Base-by-base conservation (phyloP, 1,140 invertebrate species). In the Eriosoma lanigerum region DNA sequence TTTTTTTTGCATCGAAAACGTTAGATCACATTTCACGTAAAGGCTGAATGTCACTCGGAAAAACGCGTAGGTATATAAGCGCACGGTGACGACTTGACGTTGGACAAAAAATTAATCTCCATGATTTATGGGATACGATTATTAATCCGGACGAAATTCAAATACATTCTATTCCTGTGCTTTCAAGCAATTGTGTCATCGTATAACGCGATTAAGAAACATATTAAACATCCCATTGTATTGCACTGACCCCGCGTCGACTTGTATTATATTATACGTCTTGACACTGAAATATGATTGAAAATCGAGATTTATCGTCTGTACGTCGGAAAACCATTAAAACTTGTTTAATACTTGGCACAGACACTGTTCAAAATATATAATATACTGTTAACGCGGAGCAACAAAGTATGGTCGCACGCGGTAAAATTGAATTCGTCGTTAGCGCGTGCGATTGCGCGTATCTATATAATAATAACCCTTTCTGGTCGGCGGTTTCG, bases 291-390 rank as follows among this genome's bases (percentile, higher is more conserved):
- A 68, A 38, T 44, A 76, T 76, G 54, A 76, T 76, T 58, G 73
- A 76, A 76, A 76, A 60, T n/a, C 10, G 73, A 76, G 73, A 48
- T 76, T 76, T 76, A 76, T 76, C 54, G 26, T 0, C 1, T 44
- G 24, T 1, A 21, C 26, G n/a, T 44, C 54, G 32, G 56, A 46
- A 76, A 46, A 60, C 54, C 73, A 76, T 76, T 48, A 46, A 60
- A 48, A 76, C 56, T 76, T 29, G 46, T 19, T 70, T 50, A 50
- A 70, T 24, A 26, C 32, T 19, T 24, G 46, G 17, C 21, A 52
- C 50, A 15, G 3, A 38, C 32, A 15, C 52, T 6, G 52, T n/a
- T 19, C 52, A n/a, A n/a, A 19, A 12, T 3, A 19, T n/a, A 56
- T n/a, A 5, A 48, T 29, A 13, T 26, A 21, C 17, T 32, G 10